Percentiles rank a stretch among this genome's conserved stretches.
Evolutionary conservation across 2,797 vertebrate genomes (phyloP).

Genomic region (Orientallactaga sibirica): DNA sequence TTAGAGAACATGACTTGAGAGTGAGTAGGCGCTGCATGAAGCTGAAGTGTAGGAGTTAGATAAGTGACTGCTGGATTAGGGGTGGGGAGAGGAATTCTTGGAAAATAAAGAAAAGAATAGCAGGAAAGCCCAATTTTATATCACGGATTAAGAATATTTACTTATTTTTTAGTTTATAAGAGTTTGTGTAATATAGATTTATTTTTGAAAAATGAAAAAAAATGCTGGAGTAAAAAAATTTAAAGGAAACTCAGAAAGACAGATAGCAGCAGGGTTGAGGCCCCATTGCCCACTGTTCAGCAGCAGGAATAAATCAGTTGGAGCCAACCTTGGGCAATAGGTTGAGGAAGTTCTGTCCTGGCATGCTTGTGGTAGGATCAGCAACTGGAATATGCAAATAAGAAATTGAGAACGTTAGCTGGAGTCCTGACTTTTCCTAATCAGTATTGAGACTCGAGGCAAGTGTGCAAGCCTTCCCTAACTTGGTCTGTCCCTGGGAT

Average conservation of each 20-base stretch:
- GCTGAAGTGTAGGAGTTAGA: not conserved
- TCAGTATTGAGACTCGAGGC: not conserved
- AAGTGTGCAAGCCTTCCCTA: not conserved
- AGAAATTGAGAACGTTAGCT: not conserved
- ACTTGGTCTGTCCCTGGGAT: not conserved
- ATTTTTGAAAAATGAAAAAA: not conserved
- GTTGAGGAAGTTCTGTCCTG: not conserved
- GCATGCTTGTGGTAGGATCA: not conserved
- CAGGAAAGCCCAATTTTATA: not conserved
- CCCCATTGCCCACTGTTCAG: too few species aligned
- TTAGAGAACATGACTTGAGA: not conserved
- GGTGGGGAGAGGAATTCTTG: not conserved
- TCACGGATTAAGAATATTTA: slow-evolving; percentile 23
- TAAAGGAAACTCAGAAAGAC: not conserved
- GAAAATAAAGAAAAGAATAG: not conserved
- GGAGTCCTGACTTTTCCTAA: too few species aligned
- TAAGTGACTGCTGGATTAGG: not conserved
- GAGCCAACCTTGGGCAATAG: not conserved
- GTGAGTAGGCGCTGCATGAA: not conserved
- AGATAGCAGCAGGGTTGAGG: not conserved
- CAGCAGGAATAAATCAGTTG: not conserved
- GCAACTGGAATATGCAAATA: not conserved
- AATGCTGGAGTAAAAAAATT: not conserved
- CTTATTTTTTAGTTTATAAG: not conserved
- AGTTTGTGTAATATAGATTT: not conserved